Conservation (phyloP, 2,888 invertebrate genomes). For the Eumerus sabulonum region DNA sequence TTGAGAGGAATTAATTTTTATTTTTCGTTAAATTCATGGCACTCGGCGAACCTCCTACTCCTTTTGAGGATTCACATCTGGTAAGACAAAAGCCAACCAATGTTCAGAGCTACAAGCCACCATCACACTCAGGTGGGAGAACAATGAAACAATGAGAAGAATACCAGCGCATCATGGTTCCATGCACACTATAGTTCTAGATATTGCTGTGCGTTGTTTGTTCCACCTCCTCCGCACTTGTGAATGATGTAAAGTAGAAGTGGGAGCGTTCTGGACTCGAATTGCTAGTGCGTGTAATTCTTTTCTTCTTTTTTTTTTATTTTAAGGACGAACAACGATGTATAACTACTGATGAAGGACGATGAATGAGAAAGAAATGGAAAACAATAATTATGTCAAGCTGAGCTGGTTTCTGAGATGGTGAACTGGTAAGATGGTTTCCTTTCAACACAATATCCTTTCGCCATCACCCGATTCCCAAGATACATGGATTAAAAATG, state of each 20-base stretch:
- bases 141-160: constrained; percentile 51
- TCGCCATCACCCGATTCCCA: constrained; percentile 26
- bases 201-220: background rate
- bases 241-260: constrained; percentile 51
- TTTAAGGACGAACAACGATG: constrained; percentile 42
- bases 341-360: constrained; percentile 32
- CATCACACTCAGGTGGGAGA: constrained; percentile 1
- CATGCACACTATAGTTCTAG: constrained; percentile 4
- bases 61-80: background rate
- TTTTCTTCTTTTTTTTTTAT: background rate
- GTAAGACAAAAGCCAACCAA: constrained; percentile 14
- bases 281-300: constrained; percentile 4
- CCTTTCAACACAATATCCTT: constrained; percentile 6
- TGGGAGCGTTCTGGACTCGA: constrained; percentile 31
- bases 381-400: constrained; percentile 48
- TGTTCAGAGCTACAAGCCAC: constrained; percentile 1
- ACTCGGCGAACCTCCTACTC: background rate
- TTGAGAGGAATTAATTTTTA: constrained; percentile 45
- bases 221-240: constrained; percentile 11
- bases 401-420: too few species aligned
- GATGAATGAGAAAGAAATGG: background rate
- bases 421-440: constrained; percentile 32
- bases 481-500: constrained; percentile 52
- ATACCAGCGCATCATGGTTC: constrained; percentile 13
- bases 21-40: constrained; percentile 40